Base-by-base conservation (phyloP, 2,113 vertebrate genomes). In the Cephalophus harveyi region DNA sequence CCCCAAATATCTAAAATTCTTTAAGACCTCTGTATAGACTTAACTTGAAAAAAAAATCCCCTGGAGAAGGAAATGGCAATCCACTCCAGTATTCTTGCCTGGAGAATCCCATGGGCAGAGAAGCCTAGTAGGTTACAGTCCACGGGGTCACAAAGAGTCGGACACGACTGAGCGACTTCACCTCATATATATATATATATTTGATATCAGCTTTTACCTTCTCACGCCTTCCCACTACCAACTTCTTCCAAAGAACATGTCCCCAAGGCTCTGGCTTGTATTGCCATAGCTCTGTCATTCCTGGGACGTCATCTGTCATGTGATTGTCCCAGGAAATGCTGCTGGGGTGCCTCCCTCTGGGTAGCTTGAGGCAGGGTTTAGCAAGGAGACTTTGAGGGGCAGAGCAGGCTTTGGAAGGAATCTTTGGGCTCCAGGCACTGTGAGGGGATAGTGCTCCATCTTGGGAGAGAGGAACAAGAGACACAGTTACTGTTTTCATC, bases 361-460 rank as follows among this genome's bases (percentile, higher is more conserved):
- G 30, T 64, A 55, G 52, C n/a, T 28, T 54, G 71, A 89, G 36
- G 4, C 1, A 1, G 67, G 43, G 6, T 40, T 85, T 48, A 87
- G 23, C 64, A 79, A 92, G 19, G 17, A 6, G 19, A 36, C 0
- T 2, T 6, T 14, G 4, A 74, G 23, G 48, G 48, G 30, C 16
- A 87, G 7, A 30, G 25, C 27, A 74, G 52, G 3, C 71, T 60
- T 82, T 33, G 21, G 30, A 59, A 74, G 76, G 28, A 83, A 2
- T 3, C 60, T 17, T 3, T 30, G 81, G 33, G 4, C 21, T 52
- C 43, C 17, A 3, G 48, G 40, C 43, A 3, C 48, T 50, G 7
- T 8, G 14, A 71, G 15, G 19, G 11, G 7, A 7, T 5, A 16
- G 15, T 1, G 16, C 0, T 4, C 2, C 17, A 27, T 54, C 23